Conservation (phyloP, 2,888 invertebrate genomes). For the Apotomis capreana region DNA sequence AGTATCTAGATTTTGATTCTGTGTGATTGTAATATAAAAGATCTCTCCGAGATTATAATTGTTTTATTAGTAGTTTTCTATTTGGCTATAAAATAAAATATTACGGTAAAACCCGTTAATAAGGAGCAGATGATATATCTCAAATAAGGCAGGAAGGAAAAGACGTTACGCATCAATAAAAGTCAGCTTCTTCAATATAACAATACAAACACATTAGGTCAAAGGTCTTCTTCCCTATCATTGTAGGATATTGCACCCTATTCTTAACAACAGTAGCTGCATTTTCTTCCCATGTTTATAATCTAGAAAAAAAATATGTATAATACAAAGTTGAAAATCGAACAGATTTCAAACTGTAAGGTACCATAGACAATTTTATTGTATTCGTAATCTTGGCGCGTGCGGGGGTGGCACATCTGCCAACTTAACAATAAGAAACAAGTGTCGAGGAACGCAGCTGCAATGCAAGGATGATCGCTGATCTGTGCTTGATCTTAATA, state of each 20-base stretch:
- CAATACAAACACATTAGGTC: conserved; percentile 30
- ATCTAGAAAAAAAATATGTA: background rate
- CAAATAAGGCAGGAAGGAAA: conserved; percentile 29
- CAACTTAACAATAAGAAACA: conserved; percentile 44
- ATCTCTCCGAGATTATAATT: too few relatives aligned
- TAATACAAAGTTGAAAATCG: conserved; percentile 5
- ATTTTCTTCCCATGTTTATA: background rate
- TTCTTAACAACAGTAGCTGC: background rate
- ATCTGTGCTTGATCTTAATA: conserved; percentile 23
- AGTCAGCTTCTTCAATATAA: conserved; percentile 23
- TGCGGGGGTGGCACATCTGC: conserved; percentile 51
- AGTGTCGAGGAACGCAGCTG: conserved; percentile 56
- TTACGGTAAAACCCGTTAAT: conserved; percentile 8
- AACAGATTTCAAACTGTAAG: background rate
- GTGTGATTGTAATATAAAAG: too few relatives aligned
- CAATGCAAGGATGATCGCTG: conserved; percentile 42
- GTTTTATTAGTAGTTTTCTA: too few relatives aligned
- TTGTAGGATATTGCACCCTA: conserved; percentile 1
- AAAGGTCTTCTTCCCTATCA: conserved; percentile 16
- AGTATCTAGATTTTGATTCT: background rate
- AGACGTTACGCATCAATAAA: conserved; percentile 25
- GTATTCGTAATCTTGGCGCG: conserved; percentile 48
- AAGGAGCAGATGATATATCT: conserved; percentile 19
- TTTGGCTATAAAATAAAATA: too few relatives aligned
- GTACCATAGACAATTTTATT: conserved; percentile 22